phyloP scores from a whole-genome alignment of 2,797 vertebrate species.

The Pseudochromis fuscus region DNA sequence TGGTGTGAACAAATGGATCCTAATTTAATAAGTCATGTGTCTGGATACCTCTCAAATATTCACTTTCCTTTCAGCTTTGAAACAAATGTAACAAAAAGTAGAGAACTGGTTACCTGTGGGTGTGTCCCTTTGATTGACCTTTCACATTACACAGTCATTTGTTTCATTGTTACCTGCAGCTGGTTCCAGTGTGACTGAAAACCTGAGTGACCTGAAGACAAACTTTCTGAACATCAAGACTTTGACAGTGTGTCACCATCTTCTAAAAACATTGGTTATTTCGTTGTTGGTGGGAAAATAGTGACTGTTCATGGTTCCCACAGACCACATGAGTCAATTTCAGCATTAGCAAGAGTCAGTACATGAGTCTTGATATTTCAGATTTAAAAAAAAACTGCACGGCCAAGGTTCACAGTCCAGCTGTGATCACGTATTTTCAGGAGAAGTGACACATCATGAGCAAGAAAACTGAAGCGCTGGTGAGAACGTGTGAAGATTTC shows the following conservation, averaged over 20 bases:
- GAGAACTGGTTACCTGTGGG: not conserved
- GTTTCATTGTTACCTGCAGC: not conserved
- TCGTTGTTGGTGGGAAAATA: not conserved
- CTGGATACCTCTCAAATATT: not conserved
- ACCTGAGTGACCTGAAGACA: no score
- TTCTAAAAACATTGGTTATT: no score
- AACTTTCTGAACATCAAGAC: no score
- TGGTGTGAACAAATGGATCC: not conserved
- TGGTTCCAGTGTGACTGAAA: slow-evolving; percentile 5
- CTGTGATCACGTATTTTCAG: not conserved
- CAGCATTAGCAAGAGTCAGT: no score
- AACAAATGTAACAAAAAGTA: not conserved
- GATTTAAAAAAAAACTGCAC: slow-evolving; percentile 2
- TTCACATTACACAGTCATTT: not conserved
- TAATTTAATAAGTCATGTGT: not conserved
- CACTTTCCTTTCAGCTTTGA: not conserved
- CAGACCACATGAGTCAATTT: no score
- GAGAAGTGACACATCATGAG: slow-evolving; percentile 5
- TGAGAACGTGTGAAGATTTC: slow-evolving; percentile 39
- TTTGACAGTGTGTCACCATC: slow-evolving; percentile 1
- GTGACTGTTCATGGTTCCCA: not conserved
- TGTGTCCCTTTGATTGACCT: slow-evolving; percentile 5
- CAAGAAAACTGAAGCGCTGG: slow-evolving; percentile 6
- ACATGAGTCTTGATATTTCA: not conserved
- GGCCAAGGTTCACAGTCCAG: not conserved